Evolutionary conservation across 2,797 vertebrate genomes (phyloP), one percentile per base, ranked within the genome.

Genomic region (Chelmon rostratus): DNA sequence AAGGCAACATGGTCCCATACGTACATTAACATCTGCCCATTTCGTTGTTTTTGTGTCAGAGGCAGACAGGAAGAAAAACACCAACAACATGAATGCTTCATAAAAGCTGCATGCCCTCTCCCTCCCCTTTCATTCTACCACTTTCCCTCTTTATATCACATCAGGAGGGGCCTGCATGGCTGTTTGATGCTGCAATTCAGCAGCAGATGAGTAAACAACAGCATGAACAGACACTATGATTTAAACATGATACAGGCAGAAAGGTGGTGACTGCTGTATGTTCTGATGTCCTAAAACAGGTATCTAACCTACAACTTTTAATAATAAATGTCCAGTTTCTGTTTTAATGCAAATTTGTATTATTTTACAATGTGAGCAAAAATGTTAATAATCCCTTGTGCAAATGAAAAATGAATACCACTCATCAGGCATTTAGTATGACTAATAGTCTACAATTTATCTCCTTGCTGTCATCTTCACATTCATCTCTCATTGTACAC

Each of bases 41-140:
- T 76, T 81, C 52, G 40, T 28, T 73, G 58, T 42, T 76, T 31
- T 78, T 85, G 42, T 76, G 72, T 78, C 42, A 77, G 63, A 52
- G 21, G 69, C 62, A 83, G 69, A 86, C 37, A 66, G 58, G 52
- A 25, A 62, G 59, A 52, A 73, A 84, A 82, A 74, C 76, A 88
- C 82, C 68, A 76, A 54, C 66, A 64, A 82, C 80, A 87, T 75
- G 71, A 86, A 85, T 78, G 76, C 64, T 81, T 92, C 84, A 93
- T 91, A 81, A 91, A 88, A 91, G 89, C 72, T 92, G 88, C 83
- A 89, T 90, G 79, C 52, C 50, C 68, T 66, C 70, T 80, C 25
- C 37, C 71, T 73, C 70, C 68, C 52, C 8, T 70, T 81, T 76
- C 37, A 46, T 77, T 83, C 63, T 59, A 70, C 52, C 80, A 74